Conservation (phyloP, 1,140 invertebrate species). For the Panulirus ornatus region DNA sequence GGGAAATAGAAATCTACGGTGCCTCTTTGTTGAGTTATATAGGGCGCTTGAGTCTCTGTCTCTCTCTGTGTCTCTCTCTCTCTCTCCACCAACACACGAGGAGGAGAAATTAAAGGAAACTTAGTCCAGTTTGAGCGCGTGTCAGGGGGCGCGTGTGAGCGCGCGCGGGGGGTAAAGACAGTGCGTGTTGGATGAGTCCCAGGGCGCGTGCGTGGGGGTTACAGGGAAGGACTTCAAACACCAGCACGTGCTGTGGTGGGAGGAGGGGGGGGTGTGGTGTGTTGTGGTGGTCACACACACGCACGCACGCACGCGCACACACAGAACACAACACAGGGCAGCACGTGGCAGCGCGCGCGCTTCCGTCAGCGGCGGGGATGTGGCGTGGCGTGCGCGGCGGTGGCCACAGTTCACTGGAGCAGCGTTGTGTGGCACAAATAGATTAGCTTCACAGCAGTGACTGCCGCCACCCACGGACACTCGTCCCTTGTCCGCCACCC, state of each 20-base stretch:
- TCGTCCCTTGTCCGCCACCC: conserved; percentile 34
- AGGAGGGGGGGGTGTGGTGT: background rate
- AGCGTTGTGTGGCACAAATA: conserved; percentile 58
- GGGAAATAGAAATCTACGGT: too few species aligned
- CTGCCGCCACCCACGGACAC: conserved; percentile 57
- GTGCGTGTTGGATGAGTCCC: too few species aligned
- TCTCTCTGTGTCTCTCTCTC: background rate
- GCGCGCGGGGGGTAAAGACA: background rate
- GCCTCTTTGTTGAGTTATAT: too few species aligned
- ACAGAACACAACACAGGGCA: background rate
- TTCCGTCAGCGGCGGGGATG: conserved; percentile 3
- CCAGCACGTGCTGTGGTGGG: too few species aligned
- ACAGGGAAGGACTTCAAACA: too few species aligned
- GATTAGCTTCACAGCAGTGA: conserved; percentile 69
- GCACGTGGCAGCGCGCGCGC: conserved; percentile 8
- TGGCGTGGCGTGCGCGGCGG: conserved; percentile 1
- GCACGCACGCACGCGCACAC: background rate
- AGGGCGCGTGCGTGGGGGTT: too few species aligned
- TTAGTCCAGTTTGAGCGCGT: background rate
- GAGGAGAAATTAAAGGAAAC: background rate
- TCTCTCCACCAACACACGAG: background rate
- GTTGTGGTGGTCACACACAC: background rate
- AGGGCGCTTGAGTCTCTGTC: background rate
- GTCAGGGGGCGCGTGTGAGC: background rate
- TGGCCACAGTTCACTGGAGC: conserved; percentile 59